Evolutionary conservation across 2,797 vertebrate species (phyloP), one percentile per base, ranked within the genome.

Genomic region (Lepidocolaptes lacrymiger): DNA sequence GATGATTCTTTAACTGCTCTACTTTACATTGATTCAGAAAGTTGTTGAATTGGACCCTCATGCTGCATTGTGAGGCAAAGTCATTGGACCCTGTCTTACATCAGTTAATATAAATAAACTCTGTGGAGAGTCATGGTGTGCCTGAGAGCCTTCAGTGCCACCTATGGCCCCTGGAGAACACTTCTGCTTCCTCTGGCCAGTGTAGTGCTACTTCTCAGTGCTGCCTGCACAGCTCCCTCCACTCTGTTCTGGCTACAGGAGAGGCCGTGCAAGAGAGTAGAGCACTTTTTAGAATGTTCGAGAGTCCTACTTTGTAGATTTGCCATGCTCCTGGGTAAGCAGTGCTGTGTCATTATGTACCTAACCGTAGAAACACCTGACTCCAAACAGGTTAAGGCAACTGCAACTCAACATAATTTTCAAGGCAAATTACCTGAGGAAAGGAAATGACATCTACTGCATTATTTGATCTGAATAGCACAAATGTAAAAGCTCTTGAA

Each of bases 341-440:
- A 66, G 19, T 48, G 24, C 63, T 16, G 16, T 43, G 62, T 73
- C 55, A 41, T 58, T 85, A 68, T 22, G 41, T 14, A 94, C 48
- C 34, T 92, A 71, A 91, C 81, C 73, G 88, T 63, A 69, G 32
- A 84, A 93, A 85, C 39, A 56, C 43, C 62, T 63, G 24, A 48
- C 66, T 94, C 79, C 61, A 44, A 56, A 43, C 37, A 72, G 44
- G 68, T 67, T 82, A 66, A 49, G 72, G 51, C 68, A 96, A 84
- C 24, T 4, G 34, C 34, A 92, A 32, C 49, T 87, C 48, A 74
- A 76, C 28, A n/a, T 61, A 52, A 93, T 96, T 94, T 96, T 75
- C 51, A 75, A 91, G 89, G 94, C 51, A 96, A 97, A 96, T 95
- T 94, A 91, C 13, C 64, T 79, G 58, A 80, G 86, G 85, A 85